Percentiles rank a stretch among this genome's conserved stretches.
These are phyloP conservation scores for Stylophora pistillata DNA, from an alignment of 64 coral and sea anemone genomes.

Conservation along the genomic window DNA sequence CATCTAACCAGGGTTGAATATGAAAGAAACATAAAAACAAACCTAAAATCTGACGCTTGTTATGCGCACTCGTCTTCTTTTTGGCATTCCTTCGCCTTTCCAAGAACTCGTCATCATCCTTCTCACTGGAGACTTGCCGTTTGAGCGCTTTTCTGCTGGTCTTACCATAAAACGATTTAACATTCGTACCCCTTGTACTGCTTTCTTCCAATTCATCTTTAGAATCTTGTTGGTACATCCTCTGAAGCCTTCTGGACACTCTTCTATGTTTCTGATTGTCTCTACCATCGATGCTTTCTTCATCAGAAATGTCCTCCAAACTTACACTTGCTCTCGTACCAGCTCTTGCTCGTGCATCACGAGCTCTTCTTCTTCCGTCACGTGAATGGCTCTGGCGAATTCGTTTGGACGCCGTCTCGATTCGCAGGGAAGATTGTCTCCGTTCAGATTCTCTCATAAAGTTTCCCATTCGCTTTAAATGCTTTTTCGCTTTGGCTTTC, in stretches of 20 bases:
- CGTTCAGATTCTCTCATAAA: not conserved
- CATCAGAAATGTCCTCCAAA: constrained; percentile 13
- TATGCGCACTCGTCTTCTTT: not conserved
- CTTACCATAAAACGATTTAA: constrained; percentile 31
- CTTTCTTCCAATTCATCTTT: not conserved
- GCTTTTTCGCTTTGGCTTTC: not conserved
- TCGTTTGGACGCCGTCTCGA: constrained; percentile 8
- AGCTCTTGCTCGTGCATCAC: not conserved
- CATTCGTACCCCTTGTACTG: not conserved
- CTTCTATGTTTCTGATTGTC: not conserved
- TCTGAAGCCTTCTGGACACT: not conserved
- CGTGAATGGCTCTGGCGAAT: not conserved
- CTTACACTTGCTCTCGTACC: not conserved
- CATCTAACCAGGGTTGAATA: not conserved
- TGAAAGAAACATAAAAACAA: not conserved
- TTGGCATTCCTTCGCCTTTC: not conserved
- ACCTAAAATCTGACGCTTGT: not conserved
- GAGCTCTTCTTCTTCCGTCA: not conserved
- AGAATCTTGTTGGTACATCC: not conserved
- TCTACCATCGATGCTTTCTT: constrained; percentile 21
- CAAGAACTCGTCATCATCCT: not conserved
- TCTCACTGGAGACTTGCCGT: not conserved
- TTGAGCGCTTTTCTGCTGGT: not conserved
- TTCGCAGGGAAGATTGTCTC: not conserved
- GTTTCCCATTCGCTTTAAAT: not conserved